Conservation (phyloP, 1,140 invertebrate species). For the Ips typographus region DNA sequence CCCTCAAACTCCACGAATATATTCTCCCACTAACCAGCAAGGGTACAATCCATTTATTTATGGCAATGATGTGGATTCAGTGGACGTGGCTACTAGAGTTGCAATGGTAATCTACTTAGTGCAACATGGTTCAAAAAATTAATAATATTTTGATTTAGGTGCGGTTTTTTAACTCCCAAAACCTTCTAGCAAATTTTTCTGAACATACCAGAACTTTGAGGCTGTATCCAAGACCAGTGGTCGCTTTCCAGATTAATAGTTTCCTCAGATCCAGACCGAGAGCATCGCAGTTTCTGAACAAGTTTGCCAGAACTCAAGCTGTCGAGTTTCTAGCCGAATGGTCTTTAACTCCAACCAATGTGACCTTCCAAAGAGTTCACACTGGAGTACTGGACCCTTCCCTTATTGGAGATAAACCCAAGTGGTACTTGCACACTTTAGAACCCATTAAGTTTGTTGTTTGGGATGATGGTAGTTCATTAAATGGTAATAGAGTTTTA, state of each 20-base stretch:
- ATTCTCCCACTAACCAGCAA: constrained; percentile 38
- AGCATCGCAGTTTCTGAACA: constrained; percentile 83
- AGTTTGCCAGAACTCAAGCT: constrained; percentile 91
- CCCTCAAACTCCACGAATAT: constrained; percentile 35
- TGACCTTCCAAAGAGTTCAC: constrained; percentile 94
- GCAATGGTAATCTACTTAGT: constrained; percentile 78
- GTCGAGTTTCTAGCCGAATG: constrained; percentile 99
- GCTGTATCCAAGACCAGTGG: constrained; percentile 96
- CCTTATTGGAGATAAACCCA: constrained; percentile 95
- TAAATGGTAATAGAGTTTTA: constrained; percentile 56
- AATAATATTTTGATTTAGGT: constrained; percentile 59
- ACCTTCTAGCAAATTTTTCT: constrained; percentile 94
- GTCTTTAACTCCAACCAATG: constrained; percentile 95
- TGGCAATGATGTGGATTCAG: constrained; percentile 95
- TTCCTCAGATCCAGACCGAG: constrained; percentile 92
- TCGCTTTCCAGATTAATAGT: constrained; percentile 98
- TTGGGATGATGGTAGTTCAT: constrained; percentile 83
- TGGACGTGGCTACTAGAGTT: constrained; percentile 97
- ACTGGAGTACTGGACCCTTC: constrained; percentile 93
- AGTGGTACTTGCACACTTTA: constrained; percentile 87
- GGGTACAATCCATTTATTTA: constrained; percentile 87
- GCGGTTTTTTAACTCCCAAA: constrained; percentile 97
- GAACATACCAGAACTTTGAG: constrained; percentile 96
- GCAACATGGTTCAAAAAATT: not conserved
- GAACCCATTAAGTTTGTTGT: constrained; percentile 91